phyloP scores from a whole-genome alignment of 2,888 invertebrate genomes.

The Ormyrus rosae region DNA sequence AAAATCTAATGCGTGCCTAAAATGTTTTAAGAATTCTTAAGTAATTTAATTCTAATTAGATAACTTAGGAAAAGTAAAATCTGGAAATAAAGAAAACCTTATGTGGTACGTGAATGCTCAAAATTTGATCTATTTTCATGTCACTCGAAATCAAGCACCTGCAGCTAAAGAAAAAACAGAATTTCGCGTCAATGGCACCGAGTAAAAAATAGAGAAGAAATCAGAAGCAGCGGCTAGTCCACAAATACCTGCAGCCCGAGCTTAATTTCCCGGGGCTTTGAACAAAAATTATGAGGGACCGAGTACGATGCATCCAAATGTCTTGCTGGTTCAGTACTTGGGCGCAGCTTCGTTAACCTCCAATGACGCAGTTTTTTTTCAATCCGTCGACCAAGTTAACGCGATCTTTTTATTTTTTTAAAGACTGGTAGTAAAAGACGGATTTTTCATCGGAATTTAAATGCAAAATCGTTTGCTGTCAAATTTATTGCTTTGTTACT shows the following conservation, averaged over 20 bases:
- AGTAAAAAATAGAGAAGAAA: neutral
- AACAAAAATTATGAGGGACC: neutral
- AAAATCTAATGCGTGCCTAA: no score
- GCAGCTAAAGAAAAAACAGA: conserved; percentile 1
- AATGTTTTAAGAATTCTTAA: no score
- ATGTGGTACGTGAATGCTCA: no score
- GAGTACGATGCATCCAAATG: neutral
- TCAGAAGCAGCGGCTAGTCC: neutral
- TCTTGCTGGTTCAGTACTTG: neutral
- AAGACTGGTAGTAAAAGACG: no score
- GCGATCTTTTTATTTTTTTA: no score
- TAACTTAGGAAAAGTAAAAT: no score
- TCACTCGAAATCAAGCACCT: neutral
- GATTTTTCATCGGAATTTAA: no score
- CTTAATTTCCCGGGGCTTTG: conserved; percentile 22
- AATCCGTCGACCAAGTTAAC: no score
- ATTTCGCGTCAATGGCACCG: neutral
- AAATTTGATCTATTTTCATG: neutral
- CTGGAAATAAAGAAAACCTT: no score
- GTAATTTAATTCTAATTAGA: no score
- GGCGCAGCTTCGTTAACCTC: neutral
- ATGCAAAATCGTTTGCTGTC: no score
- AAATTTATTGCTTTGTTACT: no score
- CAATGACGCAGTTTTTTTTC: neutral
- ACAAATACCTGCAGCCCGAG: neutral